Conservation (phyloP, 1,140 invertebrate species). For the Xylocopa sonorina region DNA sequence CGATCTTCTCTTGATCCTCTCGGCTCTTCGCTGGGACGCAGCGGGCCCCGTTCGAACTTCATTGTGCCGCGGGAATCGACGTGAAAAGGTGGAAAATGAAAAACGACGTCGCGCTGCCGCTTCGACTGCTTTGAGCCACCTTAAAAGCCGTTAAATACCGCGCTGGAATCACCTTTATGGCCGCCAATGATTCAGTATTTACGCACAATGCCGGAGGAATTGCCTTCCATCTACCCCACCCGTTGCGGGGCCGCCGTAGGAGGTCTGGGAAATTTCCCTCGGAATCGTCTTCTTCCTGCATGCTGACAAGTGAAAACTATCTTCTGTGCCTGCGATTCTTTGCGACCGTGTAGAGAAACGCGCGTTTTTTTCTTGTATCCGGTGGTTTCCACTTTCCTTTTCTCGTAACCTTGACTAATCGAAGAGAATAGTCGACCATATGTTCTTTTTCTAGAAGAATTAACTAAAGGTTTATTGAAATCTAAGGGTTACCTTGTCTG, state of each 20-base stretch:
- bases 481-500: too few relatives aligned
- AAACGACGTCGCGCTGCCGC: conserved; percentile 64
- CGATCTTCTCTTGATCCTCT: neutral
- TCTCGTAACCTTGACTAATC: conserved; percentile 49
- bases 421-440: neutral
- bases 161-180: conserved; percentile 50
- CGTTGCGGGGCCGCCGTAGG: conserved; percentile 65
- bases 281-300: conserved; percentile 17
- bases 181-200: conserved; percentile 76
- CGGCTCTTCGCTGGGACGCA: neutral
- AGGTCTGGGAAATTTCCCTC: conserved; percentile 61
- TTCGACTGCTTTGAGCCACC: conserved; percentile 32
- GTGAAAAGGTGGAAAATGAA: conserved; percentile 71
- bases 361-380: neutral
- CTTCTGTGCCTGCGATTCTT: conserved; percentile 36
- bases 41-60: conserved; percentile 44
- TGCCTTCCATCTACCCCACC: conserved; percentile 71
- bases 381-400: conserved; percentile 31
- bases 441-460: neutral
- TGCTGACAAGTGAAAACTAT: conserved; percentile 65
- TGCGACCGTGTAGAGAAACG: neutral
- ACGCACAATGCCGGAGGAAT: conserved; percentile 76
- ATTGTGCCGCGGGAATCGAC: conserved; percentile 73
- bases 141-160: conserved; percentile 77
- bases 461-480: too few relatives aligned